These are phyloP conservation scores for Agriopis leucophaearia DNA, from an alignment of 2,888 invertebrate species.

Conservation along the genomic window DNA sequence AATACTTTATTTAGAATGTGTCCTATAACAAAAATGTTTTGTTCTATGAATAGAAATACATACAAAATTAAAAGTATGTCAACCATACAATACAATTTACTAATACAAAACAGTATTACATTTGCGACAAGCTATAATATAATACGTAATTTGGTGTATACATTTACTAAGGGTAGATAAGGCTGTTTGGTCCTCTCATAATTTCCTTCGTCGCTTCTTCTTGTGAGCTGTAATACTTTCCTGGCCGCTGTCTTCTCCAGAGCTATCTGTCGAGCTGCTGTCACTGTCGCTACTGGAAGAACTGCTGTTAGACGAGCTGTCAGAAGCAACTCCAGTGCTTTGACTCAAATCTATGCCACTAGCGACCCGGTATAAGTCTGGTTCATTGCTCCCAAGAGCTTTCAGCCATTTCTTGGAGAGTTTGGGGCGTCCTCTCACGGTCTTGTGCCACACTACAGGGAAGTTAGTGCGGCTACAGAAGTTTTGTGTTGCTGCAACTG, in stretches of 20 bases:
- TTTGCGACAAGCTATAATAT: slow-evolving; percentile 56
- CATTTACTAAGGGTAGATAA: slow-evolving; percentile 56
- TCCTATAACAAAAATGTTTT: slow-evolving; percentile 60
- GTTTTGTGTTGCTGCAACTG: slow-evolving; percentile 99
- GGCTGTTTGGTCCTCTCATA: slow-evolving; percentile 65
- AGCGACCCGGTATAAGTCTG: slow-evolving; percentile 92
- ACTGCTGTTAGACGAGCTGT: slow-evolving; percentile 96
- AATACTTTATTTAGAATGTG: slow-evolving; percentile 63
- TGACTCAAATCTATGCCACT: slow-evolving; percentile 94
- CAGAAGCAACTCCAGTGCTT: slow-evolving; percentile 96
- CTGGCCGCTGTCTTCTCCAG: slow-evolving; percentile 93
- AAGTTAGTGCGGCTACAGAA: slow-evolving; percentile 98
- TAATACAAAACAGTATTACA: slow-evolving; percentile 75
- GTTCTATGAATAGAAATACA: slow-evolving; percentile 59
- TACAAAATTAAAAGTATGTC: slow-evolving; percentile 54
- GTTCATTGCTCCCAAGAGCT: slow-evolving; percentile 89
- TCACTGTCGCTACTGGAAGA: slow-evolving; percentile 91
- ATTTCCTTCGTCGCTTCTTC: slow-evolving; percentile 89
- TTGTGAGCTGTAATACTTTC: slow-evolving; percentile 96
- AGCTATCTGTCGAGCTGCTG: slow-evolving; percentile 82
- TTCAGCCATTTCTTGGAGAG: slow-evolving; percentile 97
- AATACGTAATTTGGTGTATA: slow-evolving; percentile 56
- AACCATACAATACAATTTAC: slow-evolving; percentile 56
- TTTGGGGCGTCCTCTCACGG: slow-evolving; percentile 97
- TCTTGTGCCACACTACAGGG: slow-evolving; percentile 99